phyloP scores from a whole-genome alignment of 35 echinoderm and acorn worm species.

The Patiria miniata region DNA sequence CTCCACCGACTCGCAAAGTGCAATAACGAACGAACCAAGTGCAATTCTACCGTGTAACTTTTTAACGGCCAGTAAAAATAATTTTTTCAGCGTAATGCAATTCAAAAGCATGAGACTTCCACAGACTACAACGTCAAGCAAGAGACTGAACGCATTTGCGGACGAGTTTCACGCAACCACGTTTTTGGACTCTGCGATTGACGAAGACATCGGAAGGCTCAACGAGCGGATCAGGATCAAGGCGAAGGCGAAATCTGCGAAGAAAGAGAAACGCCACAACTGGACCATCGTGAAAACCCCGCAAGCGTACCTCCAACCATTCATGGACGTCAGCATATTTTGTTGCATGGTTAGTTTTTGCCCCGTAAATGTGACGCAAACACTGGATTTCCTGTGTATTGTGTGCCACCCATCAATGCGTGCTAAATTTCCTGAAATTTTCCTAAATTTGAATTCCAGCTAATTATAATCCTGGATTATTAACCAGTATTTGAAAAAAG shows the following conservation, averaged over 20 bases:
- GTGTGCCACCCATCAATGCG: no score
- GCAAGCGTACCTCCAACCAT: not conserved
- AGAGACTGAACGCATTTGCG: not conserved
- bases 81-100: not conserved
- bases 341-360: not conserved
- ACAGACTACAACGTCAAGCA: not conserved
- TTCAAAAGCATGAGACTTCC: not conserved
- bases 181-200: not conserved
- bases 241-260: not conserved
- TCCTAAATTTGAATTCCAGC: no score
- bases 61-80: not conserved
- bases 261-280: not conserved
- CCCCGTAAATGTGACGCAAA: not conserved
- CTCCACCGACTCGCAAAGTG: not conserved
- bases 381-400: no score
- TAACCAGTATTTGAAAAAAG: no score
- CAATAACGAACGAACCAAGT: not conserved
- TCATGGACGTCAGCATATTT: slow-evolving; percentile 17
- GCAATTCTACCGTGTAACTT: not conserved
- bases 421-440: no score
- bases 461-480: no score
- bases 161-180: not conserved
- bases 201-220: not conserved
- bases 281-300: not conserved
- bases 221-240: not conserved